Conservation (phyloP, 1,140 invertebrate genomes). For the Camponotus vicinus region DNA sequence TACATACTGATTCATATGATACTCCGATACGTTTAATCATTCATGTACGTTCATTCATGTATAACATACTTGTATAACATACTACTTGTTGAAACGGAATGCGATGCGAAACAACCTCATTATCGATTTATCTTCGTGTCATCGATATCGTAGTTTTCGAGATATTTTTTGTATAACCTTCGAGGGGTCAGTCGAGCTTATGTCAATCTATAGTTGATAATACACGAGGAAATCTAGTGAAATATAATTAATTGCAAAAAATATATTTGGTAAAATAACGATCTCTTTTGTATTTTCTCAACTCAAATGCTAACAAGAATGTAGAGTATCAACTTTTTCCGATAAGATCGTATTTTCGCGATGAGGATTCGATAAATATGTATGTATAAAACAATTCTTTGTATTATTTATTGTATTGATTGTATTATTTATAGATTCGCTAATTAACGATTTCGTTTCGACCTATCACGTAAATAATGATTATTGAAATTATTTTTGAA, state of each 20-base stretch:
- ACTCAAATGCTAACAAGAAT: not conserved
- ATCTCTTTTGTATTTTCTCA: too few species aligned
- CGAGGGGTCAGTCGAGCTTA: not conserved
- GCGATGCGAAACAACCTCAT: too few species aligned
- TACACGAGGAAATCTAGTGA: not conserved
- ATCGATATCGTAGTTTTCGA: not conserved
- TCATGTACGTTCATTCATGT: too few species aligned
- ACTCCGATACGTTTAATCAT: too few species aligned
- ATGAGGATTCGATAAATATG: not conserved
- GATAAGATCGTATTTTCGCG: conserved; percentile 34
- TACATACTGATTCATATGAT: too few species aligned
- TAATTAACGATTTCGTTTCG: not conserved
- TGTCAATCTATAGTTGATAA: not conserved
- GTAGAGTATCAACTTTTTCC: not conserved
- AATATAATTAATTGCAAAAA: not conserved
- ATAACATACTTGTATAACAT: too few species aligned
- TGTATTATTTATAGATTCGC: not conserved
- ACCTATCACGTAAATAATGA: not conserved
- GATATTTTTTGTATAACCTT: not conserved
- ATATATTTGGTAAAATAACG: not conserved
- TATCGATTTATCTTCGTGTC: not conserved
- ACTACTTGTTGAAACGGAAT: too few species aligned
- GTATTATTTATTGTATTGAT: not conserved
- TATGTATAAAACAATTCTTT: not conserved
- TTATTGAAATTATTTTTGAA: not conserved